Evolutionary conservation across 1,140 invertebrate species (phyloP), one percentile per base, ranked within the genome.

Genomic region (Dendroctonus ponderosae): DNA sequence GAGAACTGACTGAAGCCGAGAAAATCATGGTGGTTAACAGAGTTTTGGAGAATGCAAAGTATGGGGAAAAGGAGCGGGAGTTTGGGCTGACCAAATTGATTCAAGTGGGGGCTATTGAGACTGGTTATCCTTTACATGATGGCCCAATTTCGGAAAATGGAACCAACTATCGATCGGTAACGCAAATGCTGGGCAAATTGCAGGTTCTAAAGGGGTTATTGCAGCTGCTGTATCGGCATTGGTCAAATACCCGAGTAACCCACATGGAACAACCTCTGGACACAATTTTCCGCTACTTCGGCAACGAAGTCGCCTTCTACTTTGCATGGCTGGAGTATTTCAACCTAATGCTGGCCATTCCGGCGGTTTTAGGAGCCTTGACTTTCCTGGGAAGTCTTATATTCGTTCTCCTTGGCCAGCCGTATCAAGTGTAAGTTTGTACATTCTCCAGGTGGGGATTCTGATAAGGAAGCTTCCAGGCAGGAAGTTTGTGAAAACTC

Each of bases 101-200:
- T n/a, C 49, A 46, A 41, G 3, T 46, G 12, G 42, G 46, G 26
- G 44, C 50, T 37, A 41, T 70, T 6, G 52, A 48, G 12, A 84
- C 83, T 50, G 84, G 85, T 5, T 89, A 82, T 76, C 87, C 88
- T 7, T 74, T 89, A 5, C 88, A 89, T 75, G 86, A 89, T 71
- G 84, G 82, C 7, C 71, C 51, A 70, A 53, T 41, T 38, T 64
- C 4, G 12, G 12, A 50, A 12, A 50, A 50, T 51, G 12, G 26
- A 8, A 11, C 4, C 8, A 66, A 66, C 38, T 42, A 7, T 37
- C 49, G 63, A 66, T 66, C 63, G 8, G 63, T 66, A 49, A 65
- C 8, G 15, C 2, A 51, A 8, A 12, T 11, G 50, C 9, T 51
- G 11, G 38, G 40, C 2, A 56, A 11, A 38, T 56, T 56, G 3